A percentile compares a stretch with the other conserved stretches of the same genome.
Conservation (phyloP, 1,140 invertebrate genomes). For the Episyrphus balteatus region DNA sequence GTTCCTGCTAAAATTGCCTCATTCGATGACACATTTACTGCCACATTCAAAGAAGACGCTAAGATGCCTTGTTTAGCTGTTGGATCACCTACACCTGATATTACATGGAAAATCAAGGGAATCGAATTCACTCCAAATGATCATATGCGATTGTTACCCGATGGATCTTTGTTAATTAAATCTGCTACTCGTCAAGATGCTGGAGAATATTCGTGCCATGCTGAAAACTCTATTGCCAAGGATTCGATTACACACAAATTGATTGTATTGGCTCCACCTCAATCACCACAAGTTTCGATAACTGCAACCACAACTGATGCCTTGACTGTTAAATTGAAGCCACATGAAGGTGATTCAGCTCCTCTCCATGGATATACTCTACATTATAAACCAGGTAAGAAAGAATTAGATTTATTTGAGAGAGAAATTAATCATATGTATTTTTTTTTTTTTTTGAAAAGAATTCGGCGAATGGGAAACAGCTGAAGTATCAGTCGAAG, state of each 20-base stretch:
- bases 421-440: background rate
- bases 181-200: conserved; percentile 80
- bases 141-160: conserved; percentile 68
- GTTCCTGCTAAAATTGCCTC: conserved; percentile 88
- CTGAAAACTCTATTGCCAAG: conserved; percentile 85
- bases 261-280: conserved; percentile 74
- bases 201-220: conserved; percentile 82
- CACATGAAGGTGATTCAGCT: conserved; percentile 59
- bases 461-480: conserved; percentile 90
- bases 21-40: conserved; percentile 80
- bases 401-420: too few relatives aligned
- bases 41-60: conserved; percentile 82
- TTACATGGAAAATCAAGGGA: conserved; percentile 69
- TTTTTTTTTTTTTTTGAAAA: conserved; percentile 4
- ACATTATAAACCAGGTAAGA: conserved; percentile 64
- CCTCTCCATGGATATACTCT: conserved; percentile 80
- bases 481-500: conserved; percentile 56
- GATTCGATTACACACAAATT: conserved; percentile 84
- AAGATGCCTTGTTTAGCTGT: conserved; percentile 84
- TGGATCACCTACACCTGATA: conserved; percentile 75
- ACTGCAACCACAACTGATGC: conserved; percentile 75
- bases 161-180: conserved; percentile 82
- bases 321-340: conserved; percentile 66
- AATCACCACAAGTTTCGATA: conserved; percentile 66
- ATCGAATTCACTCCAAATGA: conserved; percentile 45